Evolutionary conservation across 2,113 vertebrate species (phyloP).

Genomic region (Amphiprion percula): DNA sequence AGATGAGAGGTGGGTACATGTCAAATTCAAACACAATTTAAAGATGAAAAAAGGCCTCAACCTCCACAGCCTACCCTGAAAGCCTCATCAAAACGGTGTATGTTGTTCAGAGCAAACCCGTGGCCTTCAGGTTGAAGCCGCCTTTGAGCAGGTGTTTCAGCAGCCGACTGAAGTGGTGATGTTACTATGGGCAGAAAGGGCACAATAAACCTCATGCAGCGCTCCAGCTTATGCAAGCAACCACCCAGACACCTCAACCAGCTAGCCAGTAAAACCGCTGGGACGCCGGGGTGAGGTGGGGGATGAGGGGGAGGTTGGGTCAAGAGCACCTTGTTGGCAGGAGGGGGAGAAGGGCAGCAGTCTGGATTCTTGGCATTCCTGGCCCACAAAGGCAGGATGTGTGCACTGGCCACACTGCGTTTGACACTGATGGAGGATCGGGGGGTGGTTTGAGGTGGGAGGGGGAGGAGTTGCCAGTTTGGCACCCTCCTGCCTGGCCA

Average conservation of each 20-base stretch:
- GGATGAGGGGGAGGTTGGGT: not conserved
- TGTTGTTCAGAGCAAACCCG: slow-evolving; percentile 3
- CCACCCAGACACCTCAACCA: slow-evolving; percentile 28
- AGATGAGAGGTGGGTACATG: not conserved
- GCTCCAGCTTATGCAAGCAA: slow-evolving; percentile 32
- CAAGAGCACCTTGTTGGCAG: slow-evolving; percentile 67
- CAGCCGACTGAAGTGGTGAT: slow-evolving; percentile 6
- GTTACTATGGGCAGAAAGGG: slow-evolving; percentile 15
- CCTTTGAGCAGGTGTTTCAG: slow-evolving; percentile 46
- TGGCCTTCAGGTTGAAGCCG: slow-evolving; percentile 3
- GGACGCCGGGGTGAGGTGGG: slow-evolving; percentile 5
- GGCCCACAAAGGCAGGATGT: slow-evolving; percentile 87
- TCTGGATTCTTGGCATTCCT: slow-evolving; percentile 83
- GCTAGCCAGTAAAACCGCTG: slow-evolving; percentile 33
- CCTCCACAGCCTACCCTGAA: slow-evolving; percentile 1
- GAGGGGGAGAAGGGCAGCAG: slow-evolving; percentile 48
- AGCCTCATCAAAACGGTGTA: slow-evolving; percentile 17
- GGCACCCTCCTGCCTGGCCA: slow-evolving; percentile 57
- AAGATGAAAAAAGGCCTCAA: not conserved
- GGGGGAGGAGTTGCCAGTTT: slow-evolving; percentile 57
- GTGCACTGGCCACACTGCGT: slow-evolving; percentile 70
- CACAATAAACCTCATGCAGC: slow-evolving; percentile 21
- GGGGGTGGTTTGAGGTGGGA: not conserved
- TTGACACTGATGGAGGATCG: slow-evolving; percentile 64
- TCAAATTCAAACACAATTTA: not conserved